Conservation (phyloP, 2,888 invertebrate genomes). For the Xestia sexstrigata region DNA sequence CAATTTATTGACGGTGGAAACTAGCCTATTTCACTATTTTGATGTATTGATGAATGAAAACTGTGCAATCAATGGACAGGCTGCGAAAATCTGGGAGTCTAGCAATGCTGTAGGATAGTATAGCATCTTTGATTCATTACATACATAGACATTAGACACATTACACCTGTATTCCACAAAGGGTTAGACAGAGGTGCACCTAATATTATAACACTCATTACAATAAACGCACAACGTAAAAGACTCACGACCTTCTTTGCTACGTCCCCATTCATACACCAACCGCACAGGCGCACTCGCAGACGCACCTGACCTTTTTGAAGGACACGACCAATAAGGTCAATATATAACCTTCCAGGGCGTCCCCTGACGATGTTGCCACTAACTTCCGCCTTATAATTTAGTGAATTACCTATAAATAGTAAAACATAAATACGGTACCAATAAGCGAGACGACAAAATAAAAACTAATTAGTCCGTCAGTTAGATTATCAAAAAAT, state of each 20-base stretch:
- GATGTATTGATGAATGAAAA: background rate
- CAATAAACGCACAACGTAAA: background rate
- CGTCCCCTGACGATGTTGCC: background rate
- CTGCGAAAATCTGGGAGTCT: background rate
- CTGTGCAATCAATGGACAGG: background rate
- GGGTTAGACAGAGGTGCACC: no score
- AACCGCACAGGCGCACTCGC: background rate
- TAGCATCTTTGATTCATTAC: background rate
- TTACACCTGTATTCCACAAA: background rate
- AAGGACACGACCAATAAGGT: conserved; percentile 15
- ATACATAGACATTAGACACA: background rate
- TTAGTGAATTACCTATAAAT: background rate
- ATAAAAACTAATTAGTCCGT: no score
- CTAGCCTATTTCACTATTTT: no score
- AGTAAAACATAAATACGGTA: background rate
- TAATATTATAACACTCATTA: no score
- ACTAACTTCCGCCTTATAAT: background rate
- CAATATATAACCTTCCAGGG: background rate
- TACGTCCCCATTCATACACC: background rate
- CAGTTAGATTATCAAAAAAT: no score
- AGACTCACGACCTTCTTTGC: background rate
- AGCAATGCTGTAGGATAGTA: background rate
- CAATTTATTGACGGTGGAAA: no score
- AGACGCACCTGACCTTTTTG: background rate
- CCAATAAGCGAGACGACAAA: no score